These are phyloP conservation scores for Spicauda simplicius DNA, from an alignment of 2,888 invertebrate species.

Conservation along the genomic window DNA sequence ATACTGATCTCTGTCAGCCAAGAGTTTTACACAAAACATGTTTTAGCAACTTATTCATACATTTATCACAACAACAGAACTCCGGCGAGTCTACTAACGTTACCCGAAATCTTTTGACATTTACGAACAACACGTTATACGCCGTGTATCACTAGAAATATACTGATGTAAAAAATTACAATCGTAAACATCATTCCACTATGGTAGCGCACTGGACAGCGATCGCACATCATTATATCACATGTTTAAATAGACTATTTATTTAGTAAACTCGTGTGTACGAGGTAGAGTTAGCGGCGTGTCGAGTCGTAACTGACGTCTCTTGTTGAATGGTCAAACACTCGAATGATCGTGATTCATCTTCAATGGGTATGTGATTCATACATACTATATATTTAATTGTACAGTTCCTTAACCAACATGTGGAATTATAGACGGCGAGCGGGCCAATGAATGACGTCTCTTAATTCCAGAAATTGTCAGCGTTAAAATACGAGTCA, in stretches of 20 bases:
- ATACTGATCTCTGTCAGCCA: conserved; percentile 75
- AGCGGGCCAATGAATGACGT: conserved; percentile 55
- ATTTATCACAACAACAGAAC: conserved; percentile 51
- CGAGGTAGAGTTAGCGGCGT: conserved; percentile 56
- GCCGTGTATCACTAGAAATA: conserved; percentile 76
- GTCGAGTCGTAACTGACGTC: conserved; percentile 63
- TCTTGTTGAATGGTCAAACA: conserved; percentile 72
- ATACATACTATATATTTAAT: conserved; percentile 64
- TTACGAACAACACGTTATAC: conserved; percentile 79
- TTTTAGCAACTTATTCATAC: conserved; percentile 39
- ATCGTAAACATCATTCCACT: conserved; percentile 79
- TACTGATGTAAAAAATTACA: conserved; percentile 80
- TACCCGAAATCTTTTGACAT: conserved; percentile 67
- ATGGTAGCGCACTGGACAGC: conserved; percentile 72
- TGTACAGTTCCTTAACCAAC: conserved; percentile 42
- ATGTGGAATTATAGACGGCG: conserved; percentile 47
- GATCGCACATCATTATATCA: conserved; percentile 81
- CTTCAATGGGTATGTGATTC: conserved; percentile 75
- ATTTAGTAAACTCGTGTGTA: conserved; percentile 64
- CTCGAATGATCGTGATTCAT: conserved; percentile 75
- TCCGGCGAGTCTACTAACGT: conserved; percentile 55
- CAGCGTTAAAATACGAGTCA: conserved; percentile 50
- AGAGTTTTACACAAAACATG: conserved; percentile 75
- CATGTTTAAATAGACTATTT: conserved; percentile 80
- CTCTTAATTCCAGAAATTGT: conserved; percentile 62